Conservation (phyloP, 1,140 invertebrate genomes). For the Trissolcus basalis region DNA sequence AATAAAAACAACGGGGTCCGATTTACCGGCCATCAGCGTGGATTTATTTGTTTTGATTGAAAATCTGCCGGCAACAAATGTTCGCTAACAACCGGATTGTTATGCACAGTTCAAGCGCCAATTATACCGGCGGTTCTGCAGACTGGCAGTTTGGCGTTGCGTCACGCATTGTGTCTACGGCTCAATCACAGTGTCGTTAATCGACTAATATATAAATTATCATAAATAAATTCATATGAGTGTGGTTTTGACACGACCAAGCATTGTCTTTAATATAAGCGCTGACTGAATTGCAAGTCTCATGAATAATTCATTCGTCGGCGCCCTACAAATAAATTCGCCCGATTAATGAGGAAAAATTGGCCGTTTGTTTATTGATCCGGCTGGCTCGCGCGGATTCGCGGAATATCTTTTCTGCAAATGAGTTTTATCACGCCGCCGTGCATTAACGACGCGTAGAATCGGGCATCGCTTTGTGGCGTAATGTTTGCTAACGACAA, state of each 20-base stretch:
- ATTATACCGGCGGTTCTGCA: constrained; percentile 34
- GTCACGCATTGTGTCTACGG: constrained; percentile 41
- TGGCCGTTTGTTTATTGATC: constrained; percentile 21
- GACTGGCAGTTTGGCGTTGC: constrained; percentile 24
- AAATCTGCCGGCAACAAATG: constrained; percentile 3
- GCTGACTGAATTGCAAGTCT: neutral
- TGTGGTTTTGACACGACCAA: neutral
- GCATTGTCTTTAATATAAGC: constrained; percentile 18
- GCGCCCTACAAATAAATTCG: constrained; percentile 13
- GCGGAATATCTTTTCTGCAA: constrained; percentile 4
- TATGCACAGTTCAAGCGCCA: constrained; percentile 18
- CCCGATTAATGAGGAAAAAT: constrained; percentile 21
- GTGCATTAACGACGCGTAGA: constrained; percentile 15
- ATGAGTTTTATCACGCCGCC: neutral
- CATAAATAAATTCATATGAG: neutral
- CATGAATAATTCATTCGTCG: constrained; percentile 35
- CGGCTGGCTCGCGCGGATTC: constrained; percentile 6
- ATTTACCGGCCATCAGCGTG: constrained; percentile 29
- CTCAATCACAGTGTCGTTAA: constrained; percentile 49
- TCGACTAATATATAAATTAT: constrained; percentile 26
- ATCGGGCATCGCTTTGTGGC: constrained; percentile 15
- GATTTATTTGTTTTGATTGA: constrained; percentile 31
- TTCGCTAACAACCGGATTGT: constrained; percentile 17
- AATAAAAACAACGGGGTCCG: constrained; percentile 46
- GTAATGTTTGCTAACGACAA: constrained; percentile 17